Evolutionary conservation across 1,140 invertebrate genomes (phyloP).

Genomic region (Bombus terrestris): DNA sequence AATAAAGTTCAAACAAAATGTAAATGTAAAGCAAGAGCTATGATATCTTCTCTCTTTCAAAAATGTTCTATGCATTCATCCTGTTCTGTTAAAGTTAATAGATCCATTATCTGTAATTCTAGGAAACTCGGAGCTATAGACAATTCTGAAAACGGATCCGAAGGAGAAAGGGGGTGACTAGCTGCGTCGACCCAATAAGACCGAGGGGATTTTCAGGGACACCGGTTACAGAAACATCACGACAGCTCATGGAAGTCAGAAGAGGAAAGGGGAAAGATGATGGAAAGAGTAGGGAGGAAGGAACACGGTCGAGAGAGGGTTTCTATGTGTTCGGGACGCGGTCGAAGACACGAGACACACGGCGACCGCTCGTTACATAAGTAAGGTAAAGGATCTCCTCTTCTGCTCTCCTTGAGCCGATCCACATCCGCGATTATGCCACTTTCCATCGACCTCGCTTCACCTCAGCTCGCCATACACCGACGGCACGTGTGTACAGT

Average conservation of each 20-base stretch:
- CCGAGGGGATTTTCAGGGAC: slow-evolving; percentile 60
- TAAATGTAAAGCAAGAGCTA: too few species aligned
- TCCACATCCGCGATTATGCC: slow-evolving; percentile 81
- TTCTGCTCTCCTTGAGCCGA: slow-evolving; percentile 78
- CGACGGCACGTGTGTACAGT: slow-evolving; percentile 5
- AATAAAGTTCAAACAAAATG: too few species aligned
- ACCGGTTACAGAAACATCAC: slow-evolving; percentile 16
- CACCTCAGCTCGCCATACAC: slow-evolving; percentile 55
- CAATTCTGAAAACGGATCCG: background rate
- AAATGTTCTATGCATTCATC: background rate
- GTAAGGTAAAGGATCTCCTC: slow-evolving; percentile 79
- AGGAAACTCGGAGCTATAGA: background rate
- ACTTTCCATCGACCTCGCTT: slow-evolving; percentile 79
- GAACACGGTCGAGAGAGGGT: slow-evolving; percentile 35
- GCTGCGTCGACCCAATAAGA: background rate
- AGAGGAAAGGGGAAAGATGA: slow-evolving; percentile 29
- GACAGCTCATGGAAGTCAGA: background rate
- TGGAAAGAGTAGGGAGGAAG: slow-evolving; percentile 9
- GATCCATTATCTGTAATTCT: background rate
- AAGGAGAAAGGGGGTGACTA: slow-evolving; percentile 14
- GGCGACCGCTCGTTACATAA: slow-evolving; percentile 78
- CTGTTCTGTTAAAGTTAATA: background rate
- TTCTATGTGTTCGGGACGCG: slow-evolving; percentile 65
- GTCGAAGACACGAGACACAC: slow-evolving; percentile 78
- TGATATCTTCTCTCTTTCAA: background rate